These are phyloP conservation scores for Elachura formosa DNA, from an alignment of 2,113 vertebrate genomes.

Conservation along the genomic window DNA sequence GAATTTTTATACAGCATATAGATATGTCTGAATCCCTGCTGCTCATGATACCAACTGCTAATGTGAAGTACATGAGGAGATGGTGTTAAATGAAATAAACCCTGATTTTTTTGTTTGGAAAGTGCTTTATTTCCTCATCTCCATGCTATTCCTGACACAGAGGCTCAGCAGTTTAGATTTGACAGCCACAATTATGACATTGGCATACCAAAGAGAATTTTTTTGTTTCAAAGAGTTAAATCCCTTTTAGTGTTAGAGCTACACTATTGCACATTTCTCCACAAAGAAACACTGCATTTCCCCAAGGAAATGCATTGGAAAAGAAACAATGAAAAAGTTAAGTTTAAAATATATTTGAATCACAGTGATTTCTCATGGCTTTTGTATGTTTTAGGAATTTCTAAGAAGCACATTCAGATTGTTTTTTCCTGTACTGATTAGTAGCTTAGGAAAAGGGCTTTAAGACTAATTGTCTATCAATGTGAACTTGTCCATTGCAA, in stretches of 20 bases:
- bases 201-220: neutral
- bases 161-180: neutral
- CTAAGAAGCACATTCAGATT: neutral
- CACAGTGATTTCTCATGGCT: neutral
- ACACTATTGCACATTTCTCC: neutral
- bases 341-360: constrained; percentile 52
- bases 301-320: constrained; percentile 34
- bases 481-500: neutral
- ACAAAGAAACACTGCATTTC: neutral
- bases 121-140: neutral
- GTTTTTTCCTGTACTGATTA: neutral
- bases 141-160: neutral
- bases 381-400: neutral
- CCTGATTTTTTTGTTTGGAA: neutral
- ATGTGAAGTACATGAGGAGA: neutral
- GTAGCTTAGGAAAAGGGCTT: neutral
- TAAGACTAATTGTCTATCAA: neutral
- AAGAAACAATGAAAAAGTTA: constrained; percentile 55
- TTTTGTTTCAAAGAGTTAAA: constrained; percentile 21
- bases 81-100: neutral
- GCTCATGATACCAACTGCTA: neutral
- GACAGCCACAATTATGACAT: constrained; percentile 1
- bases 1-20: neutral
- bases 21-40: neutral
- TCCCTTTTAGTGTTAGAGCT: neutral